Evolutionary conservation across 2,797 vertebrate species (phyloP).

Genomic region (Ctenochaetus hawaiiensis): DNA sequence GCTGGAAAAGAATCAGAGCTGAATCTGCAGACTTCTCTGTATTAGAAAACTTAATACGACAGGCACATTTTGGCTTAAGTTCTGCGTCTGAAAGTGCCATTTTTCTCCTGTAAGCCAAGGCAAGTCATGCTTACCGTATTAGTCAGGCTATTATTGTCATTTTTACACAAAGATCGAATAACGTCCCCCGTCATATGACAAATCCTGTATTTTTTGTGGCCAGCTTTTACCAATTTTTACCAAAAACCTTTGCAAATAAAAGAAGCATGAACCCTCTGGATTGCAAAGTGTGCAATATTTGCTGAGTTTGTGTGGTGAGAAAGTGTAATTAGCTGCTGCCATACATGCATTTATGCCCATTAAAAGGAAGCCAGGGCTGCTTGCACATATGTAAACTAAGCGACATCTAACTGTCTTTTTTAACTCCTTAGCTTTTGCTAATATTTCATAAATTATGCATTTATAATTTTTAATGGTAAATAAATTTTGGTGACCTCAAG

Average conservation of each 20-base stretch:
- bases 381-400: constrained; percentile 11
- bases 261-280: neutral
- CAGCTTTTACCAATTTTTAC: neutral
- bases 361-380: neutral
- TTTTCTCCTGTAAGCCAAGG: constrained; percentile 44
- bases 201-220: neutral
- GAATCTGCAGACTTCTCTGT: constrained; percentile 52
- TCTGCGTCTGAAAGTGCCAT: constrained; percentile 49
- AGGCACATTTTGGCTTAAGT: constrained; percentile 41
- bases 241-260: constrained; percentile 7
- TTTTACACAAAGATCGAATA: constrained; percentile 40
- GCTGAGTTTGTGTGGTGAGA: constrained; percentile 4
- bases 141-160: constrained; percentile 55
- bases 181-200: constrained; percentile 16
- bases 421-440: neutral
- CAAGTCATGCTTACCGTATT: constrained; percentile 51
- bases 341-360: neutral
- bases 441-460: neutral
- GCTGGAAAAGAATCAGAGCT: constrained; percentile 42
- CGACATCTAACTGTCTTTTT: constrained; percentile 15
- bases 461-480: neutral
- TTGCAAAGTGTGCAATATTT: neutral
- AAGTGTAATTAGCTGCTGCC: neutral
- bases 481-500: neutral
- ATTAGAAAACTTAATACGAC: constrained; percentile 61